These are phyloP conservation scores for Cosmia trapezina DNA, from an alignment of 2,888 invertebrate species.

Conservation along the genomic window DNA sequence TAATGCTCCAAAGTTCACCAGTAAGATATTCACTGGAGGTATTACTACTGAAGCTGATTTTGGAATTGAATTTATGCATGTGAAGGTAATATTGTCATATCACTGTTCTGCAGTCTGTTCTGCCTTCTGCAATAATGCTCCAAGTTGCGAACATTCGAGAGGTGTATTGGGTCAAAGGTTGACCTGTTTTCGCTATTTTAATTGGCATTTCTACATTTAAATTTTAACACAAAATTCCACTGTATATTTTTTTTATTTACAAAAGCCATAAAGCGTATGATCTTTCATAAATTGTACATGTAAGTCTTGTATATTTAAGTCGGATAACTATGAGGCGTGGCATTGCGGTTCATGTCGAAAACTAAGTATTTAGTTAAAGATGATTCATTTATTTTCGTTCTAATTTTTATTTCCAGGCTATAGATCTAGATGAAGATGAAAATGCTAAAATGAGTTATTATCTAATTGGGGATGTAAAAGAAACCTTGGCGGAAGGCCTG, in stretches of 20 bases:
- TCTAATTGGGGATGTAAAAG: slow-evolving; percentile 94
- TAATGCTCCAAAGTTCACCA: slow-evolving; percentile 95
- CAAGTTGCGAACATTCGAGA: not conserved
- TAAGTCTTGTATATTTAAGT: slow-evolving; percentile 9
- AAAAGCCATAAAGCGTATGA: not conserved
- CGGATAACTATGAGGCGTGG: not conserved
- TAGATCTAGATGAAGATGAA: slow-evolving; percentile 93
- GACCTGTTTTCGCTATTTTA: not conserved
- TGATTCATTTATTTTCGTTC: not conserved
- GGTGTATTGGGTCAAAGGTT: not conserved
- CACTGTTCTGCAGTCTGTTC: too few relatives aligned
- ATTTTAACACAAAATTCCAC: not conserved
- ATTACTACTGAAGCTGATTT: slow-evolving; percentile 98
- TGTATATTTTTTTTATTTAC: not conserved
- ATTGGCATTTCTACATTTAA: not conserved
- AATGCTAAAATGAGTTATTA: slow-evolving; percentile 95
- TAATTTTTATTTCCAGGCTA: slow-evolving; percentile 87
- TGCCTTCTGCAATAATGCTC: not conserved
- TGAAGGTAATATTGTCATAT: slow-evolving; percentile 90
- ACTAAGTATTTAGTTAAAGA: not conserved
- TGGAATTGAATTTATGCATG: slow-evolving; percentile 95
- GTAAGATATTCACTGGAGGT: slow-evolving; percentile 97
- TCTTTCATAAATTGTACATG: slow-evolving; percentile 2
- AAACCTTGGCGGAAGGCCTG: slow-evolving; percentile 96
- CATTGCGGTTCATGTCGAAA: slow-evolving; percentile 8